phyloP scores from a whole-genome alignment of 2,888 invertebrate genomes.

The Trisateles emortualis region DNA sequence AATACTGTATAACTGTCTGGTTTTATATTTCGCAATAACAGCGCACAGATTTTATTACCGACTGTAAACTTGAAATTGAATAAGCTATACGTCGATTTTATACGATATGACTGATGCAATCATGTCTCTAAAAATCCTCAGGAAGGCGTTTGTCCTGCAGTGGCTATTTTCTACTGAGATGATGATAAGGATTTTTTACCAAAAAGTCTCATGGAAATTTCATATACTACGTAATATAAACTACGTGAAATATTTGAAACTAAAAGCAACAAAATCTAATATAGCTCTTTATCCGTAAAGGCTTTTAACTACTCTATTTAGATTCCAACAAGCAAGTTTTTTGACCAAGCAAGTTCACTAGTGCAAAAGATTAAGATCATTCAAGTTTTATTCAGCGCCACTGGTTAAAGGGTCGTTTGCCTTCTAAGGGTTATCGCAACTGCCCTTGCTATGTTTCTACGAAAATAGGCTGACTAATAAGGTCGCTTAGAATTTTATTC shows the following conservation, averaged over 20 bases:
- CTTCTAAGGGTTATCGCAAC: conserved; percentile 28
- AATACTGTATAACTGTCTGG: not conserved
- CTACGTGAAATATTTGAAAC: too few species aligned
- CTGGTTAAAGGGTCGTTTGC: conserved; percentile 32
- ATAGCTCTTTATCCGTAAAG: too few species aligned
- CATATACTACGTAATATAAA: too few species aligned
- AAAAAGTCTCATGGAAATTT: too few species aligned
- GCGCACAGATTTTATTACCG: not conserved
- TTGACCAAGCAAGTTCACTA: conserved; percentile 7
- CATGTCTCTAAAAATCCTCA: too few species aligned
- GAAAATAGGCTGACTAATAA: conserved; percentile 14
- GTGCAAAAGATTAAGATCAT: conserved; percentile 9
- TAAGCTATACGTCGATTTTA: too few species aligned
- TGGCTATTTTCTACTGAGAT: too few species aligned
- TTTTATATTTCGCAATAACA: not conserved
- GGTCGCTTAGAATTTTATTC: conserved; percentile 1
- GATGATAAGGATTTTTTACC: too few species aligned
- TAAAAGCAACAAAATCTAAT: too few species aligned
- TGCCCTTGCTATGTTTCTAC: conserved; percentile 2
- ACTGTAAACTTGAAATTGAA: not conserved
- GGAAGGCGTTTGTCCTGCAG: too few species aligned
- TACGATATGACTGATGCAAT: too few species aligned
- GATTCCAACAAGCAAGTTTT: not conserved
- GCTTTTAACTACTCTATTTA: conserved; percentile 1
- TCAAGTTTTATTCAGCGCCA: conserved; percentile 3